phyloP scores from a whole-genome alignment of 2,797 vertebrate species.

The Acipenser transmontanus region DNA sequence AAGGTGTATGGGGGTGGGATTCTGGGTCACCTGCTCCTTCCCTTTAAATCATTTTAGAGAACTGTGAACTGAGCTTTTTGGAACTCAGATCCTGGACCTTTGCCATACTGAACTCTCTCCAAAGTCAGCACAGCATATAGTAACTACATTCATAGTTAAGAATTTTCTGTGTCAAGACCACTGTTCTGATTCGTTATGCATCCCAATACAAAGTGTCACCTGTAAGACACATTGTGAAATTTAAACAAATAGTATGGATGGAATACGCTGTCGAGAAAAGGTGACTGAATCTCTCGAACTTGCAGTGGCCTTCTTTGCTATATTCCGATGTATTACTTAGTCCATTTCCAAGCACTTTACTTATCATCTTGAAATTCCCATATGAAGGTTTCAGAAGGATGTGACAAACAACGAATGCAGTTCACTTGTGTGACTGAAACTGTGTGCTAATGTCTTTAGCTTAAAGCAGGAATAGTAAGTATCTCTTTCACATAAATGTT shows the following conservation, averaged over 20 bases:
- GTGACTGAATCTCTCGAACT: background rate
- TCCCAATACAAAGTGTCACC: too few relatives aligned
- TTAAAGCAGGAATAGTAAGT: conserved; percentile 1
- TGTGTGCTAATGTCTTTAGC: background rate
- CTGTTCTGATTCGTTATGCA: too few relatives aligned
- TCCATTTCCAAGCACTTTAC: background rate
- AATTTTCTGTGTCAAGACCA: too few relatives aligned
- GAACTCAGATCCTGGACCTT: background rate
- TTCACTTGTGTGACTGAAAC: background rate
- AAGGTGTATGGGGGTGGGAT: too few relatives aligned
- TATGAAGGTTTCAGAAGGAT: background rate
- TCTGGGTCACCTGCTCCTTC: too few relatives aligned
- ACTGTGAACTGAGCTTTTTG: too few relatives aligned
- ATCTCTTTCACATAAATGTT: conserved; percentile 3
- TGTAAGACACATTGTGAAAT: too few relatives aligned
- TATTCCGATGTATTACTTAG: background rate
- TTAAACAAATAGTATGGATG: too few relatives aligned
- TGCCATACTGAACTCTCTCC: background rate
- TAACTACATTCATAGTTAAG: too few relatives aligned
- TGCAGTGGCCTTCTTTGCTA: background rate
- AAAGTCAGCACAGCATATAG: background rate
- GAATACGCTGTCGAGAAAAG: too few relatives aligned
- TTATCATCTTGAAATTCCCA: conserved; percentile 2
- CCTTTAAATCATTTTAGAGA: too few relatives aligned
- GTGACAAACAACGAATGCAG: background rate